These are phyloP conservation scores for Caradrina kadenii DNA, from an alignment of 2,888 invertebrate species.

Conservation along the genomic window DNA sequence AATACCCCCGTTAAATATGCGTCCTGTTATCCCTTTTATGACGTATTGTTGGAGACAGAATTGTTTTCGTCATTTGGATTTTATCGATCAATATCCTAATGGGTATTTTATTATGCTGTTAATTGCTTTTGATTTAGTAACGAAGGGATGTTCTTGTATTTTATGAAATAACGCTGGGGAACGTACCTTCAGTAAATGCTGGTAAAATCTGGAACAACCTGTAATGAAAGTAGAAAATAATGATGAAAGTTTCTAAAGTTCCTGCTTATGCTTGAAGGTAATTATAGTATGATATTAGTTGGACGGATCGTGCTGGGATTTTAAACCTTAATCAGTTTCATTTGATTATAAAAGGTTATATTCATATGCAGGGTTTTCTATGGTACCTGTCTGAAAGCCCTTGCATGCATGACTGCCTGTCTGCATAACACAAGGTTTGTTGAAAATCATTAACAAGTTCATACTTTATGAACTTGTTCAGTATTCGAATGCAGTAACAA, in stretches of 20 bases:
- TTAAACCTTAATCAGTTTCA: too few relatives aligned
- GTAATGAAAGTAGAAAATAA: too few relatives aligned
- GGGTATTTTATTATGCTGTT: conserved; percentile 58
- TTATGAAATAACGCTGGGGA: not conserved
- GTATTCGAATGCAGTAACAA: conserved; percentile 1
- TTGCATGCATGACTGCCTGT: too few relatives aligned
- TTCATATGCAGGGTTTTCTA: too few relatives aligned
- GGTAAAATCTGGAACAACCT: not conserved
- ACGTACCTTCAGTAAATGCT: not conserved
- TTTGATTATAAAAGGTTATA: too few relatives aligned
- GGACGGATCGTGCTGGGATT: too few relatives aligned
- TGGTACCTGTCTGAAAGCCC: too few relatives aligned
- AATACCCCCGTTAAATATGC: conserved; percentile 58
- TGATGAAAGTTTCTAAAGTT: too few relatives aligned
- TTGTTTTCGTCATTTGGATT: conserved; percentile 45
- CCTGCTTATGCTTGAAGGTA: too few relatives aligned
- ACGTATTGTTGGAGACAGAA: conserved; percentile 42
- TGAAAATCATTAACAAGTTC: not conserved
- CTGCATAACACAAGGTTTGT: too few relatives aligned
- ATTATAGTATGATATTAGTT: too few relatives aligned
- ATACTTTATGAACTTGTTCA: not conserved
- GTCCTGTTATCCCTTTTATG: conserved; percentile 50
- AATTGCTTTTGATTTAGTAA: conserved; percentile 57
- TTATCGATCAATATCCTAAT: conserved; percentile 55
- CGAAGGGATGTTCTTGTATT: conserved; percentile 22